phyloP scores from a whole-genome alignment of 1,140 invertebrate species.

The Drosophila watanabei region DNA sequence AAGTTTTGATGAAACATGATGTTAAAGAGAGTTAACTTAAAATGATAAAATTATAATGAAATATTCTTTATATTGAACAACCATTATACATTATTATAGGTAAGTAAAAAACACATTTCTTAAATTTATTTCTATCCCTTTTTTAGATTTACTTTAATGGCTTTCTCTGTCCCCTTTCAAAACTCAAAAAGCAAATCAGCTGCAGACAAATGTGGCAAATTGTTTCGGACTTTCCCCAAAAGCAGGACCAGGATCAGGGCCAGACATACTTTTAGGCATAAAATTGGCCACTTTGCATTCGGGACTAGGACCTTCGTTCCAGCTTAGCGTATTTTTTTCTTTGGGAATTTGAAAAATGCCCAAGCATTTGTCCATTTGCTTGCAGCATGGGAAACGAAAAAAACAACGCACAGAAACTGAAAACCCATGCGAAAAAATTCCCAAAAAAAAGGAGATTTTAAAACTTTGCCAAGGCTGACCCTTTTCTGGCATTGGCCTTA shows the following conservation, averaged over 20 bases:
- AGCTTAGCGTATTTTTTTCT: constrained; percentile 63
- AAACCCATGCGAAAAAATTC: constrained; percentile 38
- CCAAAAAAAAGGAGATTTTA: constrained; percentile 41
- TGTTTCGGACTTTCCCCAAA: constrained; percentile 19
- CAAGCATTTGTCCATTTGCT: constrained; percentile 75
- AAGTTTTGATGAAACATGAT: not conserved
- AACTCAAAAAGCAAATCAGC: constrained; percentile 45
- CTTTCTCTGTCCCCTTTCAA: not conserved
- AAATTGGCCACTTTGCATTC: constrained; percentile 76
- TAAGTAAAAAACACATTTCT: not conserved
- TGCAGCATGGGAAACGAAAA: constrained; percentile 7
- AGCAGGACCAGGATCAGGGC: constrained; percentile 21
- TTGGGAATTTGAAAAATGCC: constrained; percentile 69
- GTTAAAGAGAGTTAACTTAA: too few species aligned
- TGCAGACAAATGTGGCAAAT: constrained; percentile 47
- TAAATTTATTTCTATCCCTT: not conserved
- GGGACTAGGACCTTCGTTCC: constrained; percentile 27
- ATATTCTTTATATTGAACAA: too few species aligned
- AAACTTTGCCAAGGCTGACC: constrained; percentile 67
- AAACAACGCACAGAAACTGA: constrained; percentile 18
- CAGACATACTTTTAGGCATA: constrained; percentile 69
- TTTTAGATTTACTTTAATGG: not conserved
- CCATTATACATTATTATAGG: not conserved
- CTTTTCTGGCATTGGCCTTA: constrained; percentile 71
- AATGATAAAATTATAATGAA: too few species aligned